These are phyloP conservation scores for Sebastes wilsoni DNA, from an alignment of 2,797 vertebrate species.

Conservation along the genomic window DNA sequence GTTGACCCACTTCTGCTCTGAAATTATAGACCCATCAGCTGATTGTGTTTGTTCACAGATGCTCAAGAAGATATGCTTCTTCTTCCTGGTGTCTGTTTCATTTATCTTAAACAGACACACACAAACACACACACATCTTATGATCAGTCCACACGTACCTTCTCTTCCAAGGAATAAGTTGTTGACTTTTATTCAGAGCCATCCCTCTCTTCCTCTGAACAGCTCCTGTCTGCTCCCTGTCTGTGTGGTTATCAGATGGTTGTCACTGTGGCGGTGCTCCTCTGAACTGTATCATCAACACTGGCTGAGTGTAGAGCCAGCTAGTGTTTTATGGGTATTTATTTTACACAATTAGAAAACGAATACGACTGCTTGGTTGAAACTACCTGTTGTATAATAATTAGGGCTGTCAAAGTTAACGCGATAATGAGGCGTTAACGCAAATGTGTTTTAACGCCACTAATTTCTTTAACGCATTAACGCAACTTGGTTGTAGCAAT, in stretches of 20 bases:
- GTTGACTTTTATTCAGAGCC: conserved; percentile 45
- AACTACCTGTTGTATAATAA: neutral
- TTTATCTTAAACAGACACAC: neutral
- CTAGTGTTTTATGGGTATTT: neutral
- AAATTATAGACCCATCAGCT: conserved; percentile 3
- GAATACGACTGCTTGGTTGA: neutral
- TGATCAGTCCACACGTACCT: conserved; percentile 1
- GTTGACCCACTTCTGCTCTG: neutral
- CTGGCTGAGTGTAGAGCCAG: neutral
- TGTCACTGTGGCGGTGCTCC: neutral
- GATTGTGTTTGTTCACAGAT: conserved; percentile 3
- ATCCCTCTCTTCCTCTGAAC: conserved; percentile 20
- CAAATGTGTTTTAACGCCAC: too few relatives aligned
- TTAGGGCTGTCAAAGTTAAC: too few relatives aligned
- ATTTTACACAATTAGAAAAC: neutral
- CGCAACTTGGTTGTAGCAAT: too few relatives aligned
- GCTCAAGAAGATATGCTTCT: neutral
- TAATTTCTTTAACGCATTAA: too few relatives aligned
- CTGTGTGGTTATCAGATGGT: neutral
- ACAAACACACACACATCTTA: neutral
- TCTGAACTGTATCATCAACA: too few relatives aligned
- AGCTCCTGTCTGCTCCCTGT: conserved; percentile 18
- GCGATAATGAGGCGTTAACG: too few relatives aligned
- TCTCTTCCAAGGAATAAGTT: conserved; percentile 34
- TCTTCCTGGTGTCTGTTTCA: neutral